Conservation (phyloP, 1,140 invertebrate species). For the Drosophila sp. region DNA sequence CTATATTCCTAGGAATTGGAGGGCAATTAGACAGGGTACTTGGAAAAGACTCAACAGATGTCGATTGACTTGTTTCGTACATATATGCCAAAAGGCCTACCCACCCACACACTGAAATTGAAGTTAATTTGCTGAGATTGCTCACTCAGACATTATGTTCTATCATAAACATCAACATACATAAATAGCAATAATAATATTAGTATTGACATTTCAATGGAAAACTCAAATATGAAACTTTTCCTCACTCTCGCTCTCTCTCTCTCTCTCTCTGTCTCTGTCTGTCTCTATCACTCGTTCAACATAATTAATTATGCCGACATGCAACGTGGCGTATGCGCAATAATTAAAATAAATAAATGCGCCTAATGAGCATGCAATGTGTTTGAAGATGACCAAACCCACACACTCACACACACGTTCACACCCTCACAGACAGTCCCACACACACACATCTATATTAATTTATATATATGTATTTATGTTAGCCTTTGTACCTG, state of each 20-base stretch:
- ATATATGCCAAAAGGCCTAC: neutral
- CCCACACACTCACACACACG: slow-evolving; percentile 1
- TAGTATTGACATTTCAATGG: slow-evolving; percentile 13
- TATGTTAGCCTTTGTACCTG: slow-evolving; percentile 41
- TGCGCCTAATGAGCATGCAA: slow-evolving; percentile 51
- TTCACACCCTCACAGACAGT: slow-evolving; percentile 9
- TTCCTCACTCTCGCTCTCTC: neutral
- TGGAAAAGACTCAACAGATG: neutral
- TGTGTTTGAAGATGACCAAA: slow-evolving; percentile 1
- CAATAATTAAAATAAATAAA: slow-evolving; percentile 65
- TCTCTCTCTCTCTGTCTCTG: neutral
- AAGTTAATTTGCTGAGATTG: slow-evolving; percentile 14
- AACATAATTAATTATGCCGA: slow-evolving; percentile 48
- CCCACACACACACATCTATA: slow-evolving; percentile 10
- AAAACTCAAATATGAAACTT: slow-evolving; percentile 4
- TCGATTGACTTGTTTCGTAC: neutral
- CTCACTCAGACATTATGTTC: slow-evolving; percentile 9
- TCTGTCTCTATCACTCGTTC: neutral
- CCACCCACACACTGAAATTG: neutral
- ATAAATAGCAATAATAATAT: neutral
- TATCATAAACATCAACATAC: slow-evolving; percentile 3
- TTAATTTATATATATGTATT: slow-evolving; percentile 64
- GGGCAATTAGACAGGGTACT: neutral
- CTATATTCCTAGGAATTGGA: too few relatives aligned
- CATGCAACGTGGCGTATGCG: slow-evolving; percentile 36